phyloP scores from a whole-genome alignment of 2,113 vertebrate genomes.

The Phodopus roborovskii region DNA sequence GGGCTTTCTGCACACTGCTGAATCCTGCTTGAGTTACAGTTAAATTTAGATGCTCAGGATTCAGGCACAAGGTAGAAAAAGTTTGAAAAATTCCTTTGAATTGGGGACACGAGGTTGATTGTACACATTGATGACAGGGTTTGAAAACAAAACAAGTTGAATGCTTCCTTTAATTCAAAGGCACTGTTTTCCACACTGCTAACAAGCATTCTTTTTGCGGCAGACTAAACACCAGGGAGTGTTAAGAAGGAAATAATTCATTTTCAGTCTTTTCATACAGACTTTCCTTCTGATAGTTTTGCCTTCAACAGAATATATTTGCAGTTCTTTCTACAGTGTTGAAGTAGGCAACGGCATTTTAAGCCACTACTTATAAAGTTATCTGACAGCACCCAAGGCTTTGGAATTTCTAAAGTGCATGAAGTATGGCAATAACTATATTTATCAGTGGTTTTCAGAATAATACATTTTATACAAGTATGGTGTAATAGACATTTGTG shows the following conservation, averaged over 20 bases:
- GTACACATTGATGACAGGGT: not conserved
- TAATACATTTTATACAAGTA: slow-evolving; percentile 72
- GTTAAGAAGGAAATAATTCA: slow-evolving; percentile 81
- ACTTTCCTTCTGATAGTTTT: slow-evolving; percentile 73
- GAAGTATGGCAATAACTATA: slow-evolving; percentile 70
- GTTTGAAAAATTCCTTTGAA: slow-evolving; percentile 51
- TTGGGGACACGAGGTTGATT: not conserved
- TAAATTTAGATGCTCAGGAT: slow-evolving; percentile 5
- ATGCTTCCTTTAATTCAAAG: slow-evolving; percentile 71
- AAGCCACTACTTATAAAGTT: slow-evolving; percentile 78
- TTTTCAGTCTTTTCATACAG: slow-evolving; percentile 73
- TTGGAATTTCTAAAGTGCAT: slow-evolving; percentile 74
- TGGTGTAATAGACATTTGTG: slow-evolving; percentile 46
- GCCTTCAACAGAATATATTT: slow-evolving; percentile 77
- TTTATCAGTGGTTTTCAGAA: slow-evolving; percentile 78
- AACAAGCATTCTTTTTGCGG: slow-evolving; percentile 73
- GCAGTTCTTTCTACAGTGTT: slow-evolving; percentile 67
- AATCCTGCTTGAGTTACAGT: not conserved
- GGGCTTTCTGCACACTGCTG: not conserved
- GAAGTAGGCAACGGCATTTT: slow-evolving; percentile 74
- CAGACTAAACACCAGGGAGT: slow-evolving; percentile 71
- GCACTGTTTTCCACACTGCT: slow-evolving; percentile 58
- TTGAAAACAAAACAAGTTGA: slow-evolving; percentile 59
- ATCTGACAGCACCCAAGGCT: slow-evolving; percentile 78
- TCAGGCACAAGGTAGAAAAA: not conserved